Percentiles rank a stretch among this genome's conserved stretches.
These are phyloP conservation scores for Nebria salina DNA, from an alignment of 2,888 invertebrate species.

Conservation along the genomic window DNA sequence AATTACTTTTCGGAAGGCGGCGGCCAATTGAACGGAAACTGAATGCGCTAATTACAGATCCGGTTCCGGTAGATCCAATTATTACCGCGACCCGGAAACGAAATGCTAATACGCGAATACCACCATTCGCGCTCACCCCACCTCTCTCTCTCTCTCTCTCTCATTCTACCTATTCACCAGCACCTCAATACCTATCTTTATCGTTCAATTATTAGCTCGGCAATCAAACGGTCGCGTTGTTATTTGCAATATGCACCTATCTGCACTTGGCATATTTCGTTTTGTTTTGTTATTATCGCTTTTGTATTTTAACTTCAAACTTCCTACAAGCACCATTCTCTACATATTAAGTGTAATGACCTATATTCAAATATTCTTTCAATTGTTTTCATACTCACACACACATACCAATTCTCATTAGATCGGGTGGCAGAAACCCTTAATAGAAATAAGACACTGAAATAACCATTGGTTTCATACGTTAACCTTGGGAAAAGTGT, in stretches of 20 bases:
- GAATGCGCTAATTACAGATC: conserved; percentile 46
- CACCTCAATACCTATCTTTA: not conserved
- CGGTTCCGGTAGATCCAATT: conserved; percentile 41
- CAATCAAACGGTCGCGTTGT: not conserved
- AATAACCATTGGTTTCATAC: too few relatives aligned
- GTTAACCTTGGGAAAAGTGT: too few relatives aligned
- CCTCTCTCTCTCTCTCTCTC: not conserved
- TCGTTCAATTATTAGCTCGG: not conserved
- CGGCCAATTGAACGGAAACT: conserved; percentile 45
- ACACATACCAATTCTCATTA: too few relatives aligned
- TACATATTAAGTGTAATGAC: too few relatives aligned
- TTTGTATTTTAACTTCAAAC: too few relatives aligned
- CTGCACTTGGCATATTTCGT: not conserved
- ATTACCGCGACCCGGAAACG: conserved; percentile 45
- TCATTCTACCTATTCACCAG: not conserved
- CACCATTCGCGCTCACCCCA: not conserved
- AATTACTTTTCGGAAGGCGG: conserved; percentile 41
- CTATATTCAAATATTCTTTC: too few relatives aligned
- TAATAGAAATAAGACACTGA: too few relatives aligned
- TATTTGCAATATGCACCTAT: conserved; percentile 1
- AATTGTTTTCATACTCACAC: too few relatives aligned
- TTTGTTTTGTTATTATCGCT: not conserved
- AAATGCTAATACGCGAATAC: conserved; percentile 38
- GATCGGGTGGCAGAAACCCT: too few relatives aligned
- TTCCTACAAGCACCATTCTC: too few relatives aligned